Evolutionary conservation across 2,888 invertebrate genomes (phyloP), one percentile per base, ranked within the genome.

Genomic region (Caenorhabditis sp.): DNA sequence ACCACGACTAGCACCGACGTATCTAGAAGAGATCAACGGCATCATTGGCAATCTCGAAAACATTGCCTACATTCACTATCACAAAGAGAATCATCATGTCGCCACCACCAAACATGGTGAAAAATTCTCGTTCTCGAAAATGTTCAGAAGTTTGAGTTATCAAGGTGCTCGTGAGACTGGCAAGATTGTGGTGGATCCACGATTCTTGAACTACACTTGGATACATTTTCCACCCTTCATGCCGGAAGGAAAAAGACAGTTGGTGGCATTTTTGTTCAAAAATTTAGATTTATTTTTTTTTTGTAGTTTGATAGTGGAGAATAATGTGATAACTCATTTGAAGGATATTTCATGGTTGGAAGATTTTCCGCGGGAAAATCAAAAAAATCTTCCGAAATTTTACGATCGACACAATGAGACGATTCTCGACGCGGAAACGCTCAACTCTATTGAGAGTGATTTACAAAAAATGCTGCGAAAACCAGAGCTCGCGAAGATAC

Each of bases 141-240:
- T 77, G 74, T 74, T 79, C 26, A 49, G 51, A 12, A 58, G 71
- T 19, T 54, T 79, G 17, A 55, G 61, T n/a, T 59, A 59, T 59
- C 5, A 21, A 59, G 31, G 31, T 24, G 49, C 5, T 1, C 4
- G 59, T 14, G 59, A 59, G 49, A 79, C 76, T 10, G 79, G 79
- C 21, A 79, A 79, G 60, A 69, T 79, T 58, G 77, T 79, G 10
- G 70, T 73, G 27, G 63, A 69, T 55, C 79, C 79, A 0, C 51
- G 55, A 21, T 66, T 60, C 57, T 50, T 79, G 49, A 79, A 79
- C 55, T 73, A 73, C 43, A 76, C 79, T 1, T 79, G 79, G 79
- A 79, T 79, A 24, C 79, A 79, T 55, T 79, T 76, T 62, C 79
- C 79, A 24, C 68, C 73, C 12, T 62, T 66, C 59, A 63, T 69